Base-by-base conservation (phyloP, 2,888 invertebrate species). In the Chaetogeoica ovagalla region DNA sequence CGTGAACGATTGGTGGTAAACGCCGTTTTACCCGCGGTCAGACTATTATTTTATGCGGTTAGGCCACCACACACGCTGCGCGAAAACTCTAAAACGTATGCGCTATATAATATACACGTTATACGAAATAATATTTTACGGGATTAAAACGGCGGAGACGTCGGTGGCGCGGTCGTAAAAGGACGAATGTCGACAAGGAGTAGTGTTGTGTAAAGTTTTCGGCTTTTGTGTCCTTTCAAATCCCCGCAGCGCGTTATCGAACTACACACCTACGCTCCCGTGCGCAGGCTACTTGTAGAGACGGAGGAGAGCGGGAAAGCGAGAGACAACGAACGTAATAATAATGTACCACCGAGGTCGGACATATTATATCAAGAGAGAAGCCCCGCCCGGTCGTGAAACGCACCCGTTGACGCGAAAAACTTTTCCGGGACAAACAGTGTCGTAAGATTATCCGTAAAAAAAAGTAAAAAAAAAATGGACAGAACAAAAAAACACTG, bases 391-490 rank as follows among this genome's bases (percentile, higher is more conserved):
- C 13, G 43, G 37, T 43, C 5, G 17, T 72, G 23, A 72, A 60
- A 60, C 43, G 60, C 71, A 60, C 59, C 59, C 71, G 23, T 43
- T 19, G 21, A 9, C 11, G 13, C 7, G 71, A n/a, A 43, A 72
- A 71, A 72, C 60, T 48, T 72, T 72, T 43, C 23, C 71, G 59
- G 59, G 52, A 43, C 39, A 57, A 70, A 57, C 17, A n/a, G 23
- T 17, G 19, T 72, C 39, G 17, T 57, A 39, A 71, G 59, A 59
- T 9, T 39, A 43, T 59, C 71, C 43, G 57, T 21, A 59, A 43
- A 39, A 43, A 15, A 63, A 63, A 21, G n/a, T 21, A 59, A 59
- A 5, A 11, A 37, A 30, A 23, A n/a, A n/a, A n/a, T n/a, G n/a
- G n/a, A n/a, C n/a, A n/a, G n/a, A n/a, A n/a, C n/a, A n/a, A n/a